Percentiles rank a stretch among this genome's conserved stretches.
phyloP scores from a whole-genome alignment of 2,797 vertebrate genomes.

The Perodicticus potto region DNA sequence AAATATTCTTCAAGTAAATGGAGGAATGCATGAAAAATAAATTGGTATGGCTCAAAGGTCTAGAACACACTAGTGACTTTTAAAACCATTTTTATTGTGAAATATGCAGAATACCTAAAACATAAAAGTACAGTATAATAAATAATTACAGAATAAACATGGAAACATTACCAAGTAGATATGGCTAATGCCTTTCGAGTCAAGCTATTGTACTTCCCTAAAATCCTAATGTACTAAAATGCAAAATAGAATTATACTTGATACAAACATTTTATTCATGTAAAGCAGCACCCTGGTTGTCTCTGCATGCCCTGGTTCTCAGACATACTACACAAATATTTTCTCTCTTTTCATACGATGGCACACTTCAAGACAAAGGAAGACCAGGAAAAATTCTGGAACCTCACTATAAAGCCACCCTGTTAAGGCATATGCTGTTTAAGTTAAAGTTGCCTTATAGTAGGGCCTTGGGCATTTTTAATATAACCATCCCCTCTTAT shows the following conservation, averaged over 20 bases:
- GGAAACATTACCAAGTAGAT: not conserved
- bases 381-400: not conserved
- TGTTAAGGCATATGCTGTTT: not conserved
- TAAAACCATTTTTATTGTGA: conserved; percentile 7
- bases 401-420: not conserved
- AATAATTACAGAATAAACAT: not conserved
- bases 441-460: not conserved
- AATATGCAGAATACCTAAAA: conserved; percentile 28
- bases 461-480: not conserved
- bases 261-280: not conserved
- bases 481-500: not conserved
- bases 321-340: not conserved
- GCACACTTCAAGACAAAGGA: not conserved
- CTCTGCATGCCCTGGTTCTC: not conserved
- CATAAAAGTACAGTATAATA: not conserved
- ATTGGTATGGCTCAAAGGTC: not conserved
- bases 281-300: not conserved
- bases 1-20: not conserved
- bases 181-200: not conserved
- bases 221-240: conserved; percentile 39
- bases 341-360: not conserved
- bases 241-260: not conserved
- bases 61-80: not conserved
- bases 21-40: conserved; percentile 1
- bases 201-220: not conserved